phyloP scores from a whole-genome alignment of 2,888 invertebrate species.

The Hydrotaea diabolus region DNA sequence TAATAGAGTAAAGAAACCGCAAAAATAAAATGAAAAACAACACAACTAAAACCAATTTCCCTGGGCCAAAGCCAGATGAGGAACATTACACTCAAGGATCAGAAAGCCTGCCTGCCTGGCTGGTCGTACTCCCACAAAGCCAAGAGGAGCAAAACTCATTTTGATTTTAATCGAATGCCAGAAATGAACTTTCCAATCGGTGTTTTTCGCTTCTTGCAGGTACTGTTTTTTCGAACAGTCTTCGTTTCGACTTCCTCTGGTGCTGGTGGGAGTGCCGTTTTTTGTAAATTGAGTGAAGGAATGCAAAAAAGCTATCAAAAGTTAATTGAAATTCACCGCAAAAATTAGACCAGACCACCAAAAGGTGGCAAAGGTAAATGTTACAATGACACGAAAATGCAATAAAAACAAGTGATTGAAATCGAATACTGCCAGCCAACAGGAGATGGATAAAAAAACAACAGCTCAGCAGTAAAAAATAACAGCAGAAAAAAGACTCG shows the following conservation, averaged over 20 bases:
- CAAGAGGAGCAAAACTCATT: conserved; percentile 29
- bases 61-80: neutral
- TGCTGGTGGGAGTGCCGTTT: neutral
- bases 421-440: neutral
- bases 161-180: conserved; percentile 56
- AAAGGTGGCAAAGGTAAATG: conserved; percentile 39
- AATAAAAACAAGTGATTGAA: conserved; percentile 13
- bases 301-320: conserved; percentile 45
- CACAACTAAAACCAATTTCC: conserved; percentile 1
- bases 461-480: neutral
- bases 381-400: conserved; percentile 26
- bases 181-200: neutral
- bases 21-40: conserved; percentile 1
- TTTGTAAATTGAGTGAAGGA: conserved; percentile 51
- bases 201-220: neutral
- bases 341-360: conserved; percentile 53
- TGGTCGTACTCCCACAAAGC: neutral
- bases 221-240: too few relatives aligned
- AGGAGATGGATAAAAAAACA: neutral
- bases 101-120: too few relatives aligned
- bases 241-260: too few relatives aligned
- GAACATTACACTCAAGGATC: neutral
- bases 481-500: neutral
- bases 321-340: conserved; percentile 59
- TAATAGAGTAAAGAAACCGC: conserved; percentile 19